Evolutionary conservation across 2,113 vertebrate species (phyloP).

Genomic region (Megaleporinus macrocephalus): DNA sequence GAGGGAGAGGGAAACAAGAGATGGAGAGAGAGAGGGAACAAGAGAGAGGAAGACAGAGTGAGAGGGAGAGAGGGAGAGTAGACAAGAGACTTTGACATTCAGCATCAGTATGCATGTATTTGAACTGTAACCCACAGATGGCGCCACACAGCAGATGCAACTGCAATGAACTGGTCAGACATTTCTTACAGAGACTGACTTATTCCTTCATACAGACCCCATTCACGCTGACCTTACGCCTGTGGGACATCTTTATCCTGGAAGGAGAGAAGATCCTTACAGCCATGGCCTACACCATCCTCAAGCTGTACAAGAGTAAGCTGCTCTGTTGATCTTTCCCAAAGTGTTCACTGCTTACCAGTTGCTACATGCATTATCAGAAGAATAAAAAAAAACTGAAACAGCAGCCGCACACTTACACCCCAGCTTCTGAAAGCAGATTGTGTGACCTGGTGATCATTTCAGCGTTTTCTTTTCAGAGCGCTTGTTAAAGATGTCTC

Average conservation of each 20-base stretch:
- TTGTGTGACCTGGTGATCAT: not conserved
- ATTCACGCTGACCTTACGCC: constrained; percentile 83
- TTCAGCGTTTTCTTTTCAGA: constrained; percentile 67
- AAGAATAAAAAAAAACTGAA: not conserved
- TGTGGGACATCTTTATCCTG: constrained; percentile 89
- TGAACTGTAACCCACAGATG: too few relatives aligned
- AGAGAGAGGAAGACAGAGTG: too few relatives aligned
- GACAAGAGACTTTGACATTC: too few relatives aligned
- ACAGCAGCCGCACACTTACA: not conserved
- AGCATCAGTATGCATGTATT: too few relatives aligned
- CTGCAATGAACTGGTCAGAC: too few relatives aligned
- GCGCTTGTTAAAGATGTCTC: constrained; percentile 79
- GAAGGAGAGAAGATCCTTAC: constrained; percentile 85
- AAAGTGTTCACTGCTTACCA: not conserved
- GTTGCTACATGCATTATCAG: not conserved
- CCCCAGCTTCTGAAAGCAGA: not conserved
- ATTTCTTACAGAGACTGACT: not conserved
- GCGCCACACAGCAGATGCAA: too few relatives aligned
- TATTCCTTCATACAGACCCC: constrained; percentile 75
- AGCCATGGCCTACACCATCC: constrained; percentile 85
- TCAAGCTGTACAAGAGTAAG: constrained; percentile 88
- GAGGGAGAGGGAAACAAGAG: too few relatives aligned
- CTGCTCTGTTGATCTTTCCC: not conserved
- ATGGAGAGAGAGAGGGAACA: too few relatives aligned
- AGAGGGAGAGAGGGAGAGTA: too few relatives aligned